Conservation (phyloP, 2,888 invertebrate genomes). For the Idaea straminata region DNA sequence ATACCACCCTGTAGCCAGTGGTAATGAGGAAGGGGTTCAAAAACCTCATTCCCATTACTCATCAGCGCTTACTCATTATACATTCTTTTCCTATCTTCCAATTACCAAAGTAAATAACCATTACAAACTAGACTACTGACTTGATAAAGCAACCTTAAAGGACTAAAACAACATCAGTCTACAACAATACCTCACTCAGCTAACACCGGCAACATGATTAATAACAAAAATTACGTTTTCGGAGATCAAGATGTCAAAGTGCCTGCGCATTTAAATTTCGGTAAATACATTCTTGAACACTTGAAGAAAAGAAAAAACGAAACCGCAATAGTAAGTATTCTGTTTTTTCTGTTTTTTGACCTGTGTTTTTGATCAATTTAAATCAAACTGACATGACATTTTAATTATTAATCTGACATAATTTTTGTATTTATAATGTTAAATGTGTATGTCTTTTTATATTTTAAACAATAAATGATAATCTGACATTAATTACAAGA, state of each 20-base stretch:
- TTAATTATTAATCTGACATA: too few species aligned
- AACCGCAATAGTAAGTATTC: slow-evolving; percentile 52
- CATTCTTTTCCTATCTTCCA: slow-evolving; percentile 3
- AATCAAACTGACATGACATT: too few species aligned
- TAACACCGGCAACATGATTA: slow-evolving; percentile 34
- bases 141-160: background rate
- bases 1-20: too few species aligned
- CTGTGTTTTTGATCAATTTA: too few species aligned
- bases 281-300: slow-evolving; percentile 55
- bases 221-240: slow-evolving; percentile 40
- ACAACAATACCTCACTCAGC: background rate
- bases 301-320: slow-evolving; percentile 37
- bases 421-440: too few species aligned
- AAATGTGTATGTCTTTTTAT: too few species aligned
- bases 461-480: too few species aligned
- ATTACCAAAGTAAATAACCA: background rate
- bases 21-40: too few species aligned
- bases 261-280: slow-evolving; percentile 62
- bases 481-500: too few species aligned
- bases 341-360: too few species aligned
- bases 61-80: background rate
- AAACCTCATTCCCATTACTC: too few species aligned
- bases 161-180: background rate
- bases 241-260: slow-evolving; percentile 51
- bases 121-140: background rate